A percentile compares a stretch with the other conserved stretches of the same genome.
Conservation (phyloP, 2,888 invertebrate genomes). For the Fissipunctia ypsillon region DNA sequence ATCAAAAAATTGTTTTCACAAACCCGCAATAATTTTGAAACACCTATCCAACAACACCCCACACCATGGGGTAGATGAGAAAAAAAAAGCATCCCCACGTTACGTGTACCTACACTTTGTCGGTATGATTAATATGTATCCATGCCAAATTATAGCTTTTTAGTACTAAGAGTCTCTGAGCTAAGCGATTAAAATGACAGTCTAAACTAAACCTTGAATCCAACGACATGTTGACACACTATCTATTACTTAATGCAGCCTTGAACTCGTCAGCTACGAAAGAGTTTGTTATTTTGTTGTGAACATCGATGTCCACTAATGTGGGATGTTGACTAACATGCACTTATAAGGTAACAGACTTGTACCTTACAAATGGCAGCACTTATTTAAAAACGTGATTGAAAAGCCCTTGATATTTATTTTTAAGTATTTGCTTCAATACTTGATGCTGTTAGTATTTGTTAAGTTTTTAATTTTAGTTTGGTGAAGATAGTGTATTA, state of each 20-base stretch:
- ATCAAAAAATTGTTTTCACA: too few relatives aligned
- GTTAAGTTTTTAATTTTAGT: background rate
- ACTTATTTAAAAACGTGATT: background rate
- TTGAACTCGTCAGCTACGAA: constrained; percentile 33
- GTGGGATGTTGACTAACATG: background rate
- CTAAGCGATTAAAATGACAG: background rate
- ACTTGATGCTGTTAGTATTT: background rate
- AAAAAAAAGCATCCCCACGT: too few relatives aligned
- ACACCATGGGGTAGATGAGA: too few relatives aligned
- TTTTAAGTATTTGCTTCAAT: background rate
- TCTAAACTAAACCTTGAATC: constrained; percentile 12
- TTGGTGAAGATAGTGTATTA: background rate
- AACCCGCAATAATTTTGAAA: too few relatives aligned
- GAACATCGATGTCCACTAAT: constrained; percentile 15
- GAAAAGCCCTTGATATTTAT: constrained; percentile 9
- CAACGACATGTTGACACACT: constrained; percentile 8
- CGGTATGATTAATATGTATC: too few relatives aligned
- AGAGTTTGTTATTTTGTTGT: background rate
- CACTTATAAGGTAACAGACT: background rate
- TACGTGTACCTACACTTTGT: too few relatives aligned
- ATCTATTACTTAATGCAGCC: constrained; percentile 20
- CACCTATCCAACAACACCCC: too few relatives aligned
- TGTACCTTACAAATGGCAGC: background rate
- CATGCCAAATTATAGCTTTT: too few relatives aligned
- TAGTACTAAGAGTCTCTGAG: too few relatives aligned